These are phyloP conservation scores for Tetranychus urticae DNA, from an alignment of 1,140 invertebrate species.

Conservation along the genomic window DNA sequence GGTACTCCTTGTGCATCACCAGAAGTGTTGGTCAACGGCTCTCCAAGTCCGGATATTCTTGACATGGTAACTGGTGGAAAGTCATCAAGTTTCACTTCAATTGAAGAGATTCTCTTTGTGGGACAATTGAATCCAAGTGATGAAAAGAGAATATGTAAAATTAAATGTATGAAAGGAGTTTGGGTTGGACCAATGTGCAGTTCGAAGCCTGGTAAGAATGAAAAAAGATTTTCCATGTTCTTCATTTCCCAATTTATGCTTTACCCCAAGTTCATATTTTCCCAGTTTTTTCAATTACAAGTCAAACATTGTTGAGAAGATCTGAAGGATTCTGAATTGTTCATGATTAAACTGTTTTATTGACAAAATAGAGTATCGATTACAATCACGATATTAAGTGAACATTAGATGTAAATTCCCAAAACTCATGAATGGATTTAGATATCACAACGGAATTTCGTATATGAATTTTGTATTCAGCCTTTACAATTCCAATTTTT, in stretches of 20 bases:
- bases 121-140: constrained; percentile 36
- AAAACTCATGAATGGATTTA: too few species aligned
- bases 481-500: too few species aligned
- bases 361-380: too few species aligned
- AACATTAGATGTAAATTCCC: background rate
- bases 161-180: constrained; percentile 48
- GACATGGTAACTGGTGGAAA: constrained; percentile 4
- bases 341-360: too few species aligned
- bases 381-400: background rate
- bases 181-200: constrained; percentile 49
- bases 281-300: too few species aligned
- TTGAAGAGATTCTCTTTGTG: constrained; percentile 28
- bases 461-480: too few species aligned
- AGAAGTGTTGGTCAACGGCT: constrained; percentile 14
- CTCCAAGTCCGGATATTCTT: constrained; percentile 6
- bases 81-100: constrained; percentile 8
- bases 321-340: too few species aligned
- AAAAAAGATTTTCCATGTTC: too few species aligned
- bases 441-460: too few species aligned
- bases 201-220: constrained; percentile 22
- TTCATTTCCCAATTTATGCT: too few species aligned
- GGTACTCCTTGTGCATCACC: constrained; percentile 11
- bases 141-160: constrained; percentile 43
- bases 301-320: too few species aligned
- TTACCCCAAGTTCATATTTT: too few species aligned